Evolutionary conservation across 2,113 vertebrate genomes (phyloP).

Genomic region (Taurulus bubalis): DNA sequence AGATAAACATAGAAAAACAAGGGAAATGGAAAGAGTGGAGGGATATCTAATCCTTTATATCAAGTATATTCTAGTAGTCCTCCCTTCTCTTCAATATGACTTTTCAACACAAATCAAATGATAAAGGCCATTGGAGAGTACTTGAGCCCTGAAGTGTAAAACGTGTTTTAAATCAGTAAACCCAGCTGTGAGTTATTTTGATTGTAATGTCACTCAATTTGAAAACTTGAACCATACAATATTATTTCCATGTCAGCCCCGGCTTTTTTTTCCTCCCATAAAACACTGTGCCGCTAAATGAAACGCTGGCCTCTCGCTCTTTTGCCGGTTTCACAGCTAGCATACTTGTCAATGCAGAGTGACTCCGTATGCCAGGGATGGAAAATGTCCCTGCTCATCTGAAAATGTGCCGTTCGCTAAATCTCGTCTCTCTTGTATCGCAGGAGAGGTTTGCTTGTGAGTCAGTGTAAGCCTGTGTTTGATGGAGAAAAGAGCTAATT

Average conservation of each 20-base stretch:
- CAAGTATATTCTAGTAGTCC: slow-evolving; percentile 7
- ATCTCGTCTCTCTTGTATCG: slow-evolving; percentile 49
- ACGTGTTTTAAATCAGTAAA: slow-evolving; percentile 26
- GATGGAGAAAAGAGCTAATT: slow-evolving; percentile 84
- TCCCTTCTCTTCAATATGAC: slow-evolving; percentile 10
- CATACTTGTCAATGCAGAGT: slow-evolving; percentile 47
- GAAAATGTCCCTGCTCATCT: slow-evolving; percentile 26
- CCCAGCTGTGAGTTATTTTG: slow-evolving; percentile 29
- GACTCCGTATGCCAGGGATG: slow-evolving; percentile 33
- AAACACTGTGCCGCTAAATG: slow-evolving; percentile 26
- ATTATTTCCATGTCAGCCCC: slow-evolving; percentile 40
- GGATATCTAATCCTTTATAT: slow-evolving; percentile 6
- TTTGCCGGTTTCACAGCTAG: slow-evolving; percentile 31
- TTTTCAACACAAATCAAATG: slow-evolving; percentile 29
- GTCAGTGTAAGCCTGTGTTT: slow-evolving; percentile 74
- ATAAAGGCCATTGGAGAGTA: slow-evolving; percentile 29
- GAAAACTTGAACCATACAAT: slow-evolving; percentile 19
- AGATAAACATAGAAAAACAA: slow-evolving; percentile 28
- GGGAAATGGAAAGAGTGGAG: slow-evolving; percentile 5
- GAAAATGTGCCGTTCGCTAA: slow-evolving; percentile 43
- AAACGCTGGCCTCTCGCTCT: slow-evolving; percentile 43
- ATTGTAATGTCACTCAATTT: slow-evolving; percentile 35
- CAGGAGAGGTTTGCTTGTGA: slow-evolving; percentile 68
- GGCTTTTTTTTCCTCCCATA: slow-evolving; percentile 18
- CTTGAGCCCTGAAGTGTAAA: slow-evolving; percentile 39